A percentile compares a stretch with the other conserved stretches of the same genome.
Conservation (phyloP, 2,888 invertebrate species). For the Andrena haemorrhoa region DNA sequence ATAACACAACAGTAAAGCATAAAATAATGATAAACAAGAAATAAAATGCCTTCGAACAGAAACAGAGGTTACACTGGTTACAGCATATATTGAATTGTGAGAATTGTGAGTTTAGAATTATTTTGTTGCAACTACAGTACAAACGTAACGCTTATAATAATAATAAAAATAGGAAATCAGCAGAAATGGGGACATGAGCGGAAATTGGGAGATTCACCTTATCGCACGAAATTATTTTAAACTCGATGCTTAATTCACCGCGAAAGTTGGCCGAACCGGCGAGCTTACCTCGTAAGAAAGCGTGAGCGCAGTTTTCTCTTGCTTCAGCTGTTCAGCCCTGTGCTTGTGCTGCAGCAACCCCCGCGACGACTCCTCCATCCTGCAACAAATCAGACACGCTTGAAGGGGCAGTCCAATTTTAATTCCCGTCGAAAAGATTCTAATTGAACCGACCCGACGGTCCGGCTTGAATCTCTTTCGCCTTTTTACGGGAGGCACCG, state of each 20-base stretch:
- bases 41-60: too few relatives aligned
- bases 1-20: too few relatives aligned
- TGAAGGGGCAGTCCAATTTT: slow-evolving; percentile 61
- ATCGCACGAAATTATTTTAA: background rate
- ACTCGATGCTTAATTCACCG: background rate
- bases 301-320: slow-evolving; percentile 90
- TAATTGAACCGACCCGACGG: slow-evolving; percentile 53
- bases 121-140: too few relatives aligned
- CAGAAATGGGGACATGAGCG: too few relatives aligned
- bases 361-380: slow-evolving; percentile 92
- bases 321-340: slow-evolving; percentile 90
- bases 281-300: slow-evolving; percentile 89
- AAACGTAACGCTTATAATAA: too few relatives aligned
- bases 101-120: too few relatives aligned
- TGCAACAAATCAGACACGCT: slow-evolving; percentile 83
- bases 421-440: slow-evolving; percentile 67
- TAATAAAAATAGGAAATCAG: too few relatives aligned
- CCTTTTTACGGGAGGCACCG: slow-evolving; percentile 10
- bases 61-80: too few relatives aligned
- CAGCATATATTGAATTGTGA: too few relatives aligned
- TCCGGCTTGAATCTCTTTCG: slow-evolving; percentile 24
- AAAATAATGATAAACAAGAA: too few relatives aligned
- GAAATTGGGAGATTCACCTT: too few relatives aligned
- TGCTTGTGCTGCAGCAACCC: slow-evolving; percentile 91
- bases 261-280: background rate